phyloP scores from a whole-genome alignment of 2,797 vertebrate species.

The Margarornis squamiger region DNA sequence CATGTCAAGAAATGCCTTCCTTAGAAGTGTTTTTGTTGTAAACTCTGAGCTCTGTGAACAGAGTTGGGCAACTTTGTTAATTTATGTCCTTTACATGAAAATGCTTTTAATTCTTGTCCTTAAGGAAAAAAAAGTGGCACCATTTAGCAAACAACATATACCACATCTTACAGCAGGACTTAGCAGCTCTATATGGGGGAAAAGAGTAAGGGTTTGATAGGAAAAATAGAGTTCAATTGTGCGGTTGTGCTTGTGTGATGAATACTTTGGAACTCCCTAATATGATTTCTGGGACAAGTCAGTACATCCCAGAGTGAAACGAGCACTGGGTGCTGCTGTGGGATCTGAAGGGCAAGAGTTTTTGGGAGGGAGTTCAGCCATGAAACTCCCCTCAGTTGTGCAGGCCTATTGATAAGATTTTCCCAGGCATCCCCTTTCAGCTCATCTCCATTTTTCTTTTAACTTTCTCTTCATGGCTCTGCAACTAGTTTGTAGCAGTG shows the following conservation, averaged over 20 bases:
- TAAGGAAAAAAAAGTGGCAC: neutral
- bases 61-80: neutral
- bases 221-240: neutral
- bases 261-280: neutral
- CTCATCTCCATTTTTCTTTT: neutral
- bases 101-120: neutral
- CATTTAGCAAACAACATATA: neutral
- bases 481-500: neutral
- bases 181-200: neutral
- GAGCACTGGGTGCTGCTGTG: neutral
- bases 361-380: neutral
- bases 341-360: neutral
- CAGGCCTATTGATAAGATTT: neutral
- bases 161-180: neutral
- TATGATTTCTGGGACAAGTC: neutral
- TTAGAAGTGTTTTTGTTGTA: neutral
- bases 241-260: neutral
- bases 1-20: neutral
- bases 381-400: neutral
- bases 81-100: neutral
- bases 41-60: neutral
- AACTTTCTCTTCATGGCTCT: neutral
- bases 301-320: neutral
- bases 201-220: neutral
- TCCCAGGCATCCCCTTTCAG: neutral